These are phyloP conservation scores for Strix aluco DNA, from an alignment of 2,113 vertebrate genomes.

Conservation along the genomic window DNA sequence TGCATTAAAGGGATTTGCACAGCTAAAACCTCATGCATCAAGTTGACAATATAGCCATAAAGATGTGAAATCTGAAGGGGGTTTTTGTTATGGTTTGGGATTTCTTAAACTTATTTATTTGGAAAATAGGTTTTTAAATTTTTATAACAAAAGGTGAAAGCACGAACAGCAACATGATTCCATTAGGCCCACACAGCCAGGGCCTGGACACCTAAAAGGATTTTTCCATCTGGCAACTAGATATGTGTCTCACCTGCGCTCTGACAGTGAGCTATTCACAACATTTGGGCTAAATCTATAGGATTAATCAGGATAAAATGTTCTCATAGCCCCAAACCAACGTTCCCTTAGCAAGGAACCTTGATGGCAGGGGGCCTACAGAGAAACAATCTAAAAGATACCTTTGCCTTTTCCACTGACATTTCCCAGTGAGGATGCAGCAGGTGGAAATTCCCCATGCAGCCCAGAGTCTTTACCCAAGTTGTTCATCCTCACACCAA, in stretches of 20 bases:
- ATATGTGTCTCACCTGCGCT: background rate
- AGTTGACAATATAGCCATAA: constrained; percentile 48
- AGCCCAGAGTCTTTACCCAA: background rate
- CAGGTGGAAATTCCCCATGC: background rate
- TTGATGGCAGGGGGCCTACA: background rate
- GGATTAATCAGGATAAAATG: background rate
- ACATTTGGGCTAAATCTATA: background rate
- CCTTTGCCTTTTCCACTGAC: background rate
- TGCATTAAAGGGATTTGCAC: constrained; percentile 65
- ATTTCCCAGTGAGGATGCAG: background rate
- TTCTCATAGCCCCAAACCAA: background rate
- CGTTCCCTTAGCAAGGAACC: background rate
- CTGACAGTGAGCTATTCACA: background rate
- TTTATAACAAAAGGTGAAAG: constrained; percentile 38
- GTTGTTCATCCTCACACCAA: background rate
- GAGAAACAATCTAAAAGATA: background rate
- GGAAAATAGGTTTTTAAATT: constrained; percentile 48
- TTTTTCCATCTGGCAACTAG: background rate
- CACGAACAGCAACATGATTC: background rate
- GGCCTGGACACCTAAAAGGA: background rate
- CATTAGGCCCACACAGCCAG: background rate
- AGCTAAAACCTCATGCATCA: constrained; percentile 55
- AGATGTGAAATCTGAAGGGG: constrained; percentile 27
- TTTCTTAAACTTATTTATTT: constrained; percentile 55
- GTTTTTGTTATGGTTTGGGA: background rate